Percentiles rank a stretch among this genome's conserved stretches.
Evolutionary conservation across 2,797 vertebrate species (phyloP).

Genomic region (Megalops cyprinoides): DNA sequence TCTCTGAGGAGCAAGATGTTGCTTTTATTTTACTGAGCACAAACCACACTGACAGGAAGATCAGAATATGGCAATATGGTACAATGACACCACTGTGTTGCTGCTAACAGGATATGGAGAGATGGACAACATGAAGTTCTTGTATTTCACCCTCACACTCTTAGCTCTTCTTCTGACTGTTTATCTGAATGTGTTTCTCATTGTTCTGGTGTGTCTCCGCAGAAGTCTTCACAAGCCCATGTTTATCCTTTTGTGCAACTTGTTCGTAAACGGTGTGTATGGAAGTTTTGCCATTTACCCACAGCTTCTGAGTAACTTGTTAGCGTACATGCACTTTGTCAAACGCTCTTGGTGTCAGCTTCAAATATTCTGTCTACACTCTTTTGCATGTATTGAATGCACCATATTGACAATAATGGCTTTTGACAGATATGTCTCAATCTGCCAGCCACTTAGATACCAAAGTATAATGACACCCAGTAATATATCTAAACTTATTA

Average conservation of each 20-base stretch:
- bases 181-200: not conserved
- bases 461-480: not conserved
- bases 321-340: not conserved
- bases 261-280: not conserved
- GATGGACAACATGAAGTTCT: not conserved
- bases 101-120: not conserved
- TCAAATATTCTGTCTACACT: constrained; percentile 6
- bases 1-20: not conserved
- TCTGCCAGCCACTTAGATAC: constrained; percentile 3
- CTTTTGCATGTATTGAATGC: constrained; percentile 16
- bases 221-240: constrained; percentile 15
- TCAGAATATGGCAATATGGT: not conserved
- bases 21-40: not conserved
- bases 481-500: not conserved
- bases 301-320: not conserved
- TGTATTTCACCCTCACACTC: not conserved
- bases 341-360: not conserved
- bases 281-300: constrained; percentile 7
- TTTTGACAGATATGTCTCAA: constrained; percentile 19
- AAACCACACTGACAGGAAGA: not conserved
- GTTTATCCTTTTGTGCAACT: constrained; percentile 3
- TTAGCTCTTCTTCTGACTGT: not conserved
- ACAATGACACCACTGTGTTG: not conserved
- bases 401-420: constrained; percentile 7
- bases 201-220: not conserved